Percentiles rank a stretch among this genome's conserved stretches.
phyloP scores from a whole-genome alignment of 1,140 invertebrate genomes.

The Cotesia vestalis region DNA sequence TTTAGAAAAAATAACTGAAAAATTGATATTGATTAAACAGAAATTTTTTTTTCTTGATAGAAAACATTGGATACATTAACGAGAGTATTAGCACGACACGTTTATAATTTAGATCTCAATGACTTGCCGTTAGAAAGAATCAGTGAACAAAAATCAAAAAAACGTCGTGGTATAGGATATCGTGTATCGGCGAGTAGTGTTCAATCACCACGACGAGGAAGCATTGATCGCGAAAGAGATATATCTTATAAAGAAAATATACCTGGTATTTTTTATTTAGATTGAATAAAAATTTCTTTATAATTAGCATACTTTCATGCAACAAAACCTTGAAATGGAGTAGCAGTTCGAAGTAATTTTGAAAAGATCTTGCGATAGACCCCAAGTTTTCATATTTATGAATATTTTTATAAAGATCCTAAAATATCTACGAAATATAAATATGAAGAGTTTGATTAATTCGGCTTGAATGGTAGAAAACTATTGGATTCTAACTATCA shows the following conservation, averaged over 20 bases:
- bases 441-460: no score
- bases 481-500: no score
- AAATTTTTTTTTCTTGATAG: conserved; percentile 61
- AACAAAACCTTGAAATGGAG: no score
- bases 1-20: not conserved
- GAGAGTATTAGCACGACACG: conserved; percentile 88
- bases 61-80: conserved; percentile 97
- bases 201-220: conserved; percentile 57
- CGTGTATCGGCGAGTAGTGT: conserved; percentile 62
- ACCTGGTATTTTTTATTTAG: conserved; percentile 41
- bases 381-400: no score
- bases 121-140: conserved; percentile 88
- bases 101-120: conserved; percentile 90
- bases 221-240: conserved; percentile 58
- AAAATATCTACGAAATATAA: no score
- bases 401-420: no score
- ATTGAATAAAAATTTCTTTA: conserved; percentile 18
- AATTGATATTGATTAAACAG: conserved; percentile 4
- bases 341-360: no score
- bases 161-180: conserved; percentile 66
- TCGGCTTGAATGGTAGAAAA: no score
- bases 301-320: not conserved
- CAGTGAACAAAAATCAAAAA: conserved; percentile 84
- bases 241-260: conserved; percentile 55
- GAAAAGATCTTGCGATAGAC: no score